Evolutionary conservation across 2,797 vertebrate species (phyloP).

Genomic region (Phrynocephalus forsythii): DNA sequence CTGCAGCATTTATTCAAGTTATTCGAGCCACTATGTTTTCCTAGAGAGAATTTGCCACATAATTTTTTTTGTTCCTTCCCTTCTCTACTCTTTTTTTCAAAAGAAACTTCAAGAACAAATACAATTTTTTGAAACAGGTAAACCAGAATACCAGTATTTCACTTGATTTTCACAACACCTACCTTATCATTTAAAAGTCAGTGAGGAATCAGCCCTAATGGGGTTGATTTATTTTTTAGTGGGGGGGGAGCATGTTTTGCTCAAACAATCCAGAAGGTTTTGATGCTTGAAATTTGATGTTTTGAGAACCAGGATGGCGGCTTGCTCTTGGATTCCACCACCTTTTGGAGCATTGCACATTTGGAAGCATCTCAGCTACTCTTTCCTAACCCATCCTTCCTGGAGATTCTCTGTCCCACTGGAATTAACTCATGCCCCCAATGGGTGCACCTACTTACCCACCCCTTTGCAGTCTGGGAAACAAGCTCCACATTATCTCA

Average conservation of each 20-base stretch:
- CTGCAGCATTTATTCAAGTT: not conserved
- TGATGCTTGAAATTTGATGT: not conserved
- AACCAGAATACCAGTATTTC: not conserved
- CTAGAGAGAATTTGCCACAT: not conserved
- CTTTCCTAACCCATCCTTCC: too few species aligned
- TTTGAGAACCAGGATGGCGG: not conserved
- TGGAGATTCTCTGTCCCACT: too few species aligned
- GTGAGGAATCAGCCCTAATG: not conserved
- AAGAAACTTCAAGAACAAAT: not conserved
- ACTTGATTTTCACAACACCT: too few species aligned
- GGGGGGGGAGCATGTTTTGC: not conserved
- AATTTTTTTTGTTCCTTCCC: rapidly evolving
- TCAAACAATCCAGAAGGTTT: not conserved
- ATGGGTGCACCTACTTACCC: too few species aligned
- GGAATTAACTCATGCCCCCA: too few species aligned
- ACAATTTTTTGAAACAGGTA: not conserved
- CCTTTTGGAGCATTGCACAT: not conserved
- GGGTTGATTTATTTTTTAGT: not conserved
- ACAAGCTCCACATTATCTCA: not conserved
- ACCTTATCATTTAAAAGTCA: not conserved
- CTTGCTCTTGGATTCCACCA: not conserved
- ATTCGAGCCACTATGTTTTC: not conserved
- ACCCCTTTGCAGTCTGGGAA: too few species aligned
- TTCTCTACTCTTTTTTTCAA: not conserved
- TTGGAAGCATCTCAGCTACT: not conserved